Percentiles rank a stretch among this genome's conserved stretches.
phyloP scores from a whole-genome alignment of 1,140 invertebrate genomes.

The Rhagoletis pomonella region DNA sequence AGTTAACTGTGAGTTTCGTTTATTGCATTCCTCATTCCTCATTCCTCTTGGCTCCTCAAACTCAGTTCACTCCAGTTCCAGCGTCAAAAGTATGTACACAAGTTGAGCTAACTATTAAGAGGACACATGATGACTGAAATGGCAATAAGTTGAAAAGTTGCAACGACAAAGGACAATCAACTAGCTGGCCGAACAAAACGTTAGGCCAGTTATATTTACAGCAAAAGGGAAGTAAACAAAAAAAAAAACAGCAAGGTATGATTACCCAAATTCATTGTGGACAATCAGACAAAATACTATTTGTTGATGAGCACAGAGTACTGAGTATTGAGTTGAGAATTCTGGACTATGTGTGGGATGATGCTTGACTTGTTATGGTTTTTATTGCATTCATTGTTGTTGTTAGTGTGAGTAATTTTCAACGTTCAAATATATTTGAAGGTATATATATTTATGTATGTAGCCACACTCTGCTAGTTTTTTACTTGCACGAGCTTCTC shows the following conservation, averaged over 20 bases:
- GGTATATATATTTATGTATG: not conserved
- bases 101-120: not conserved
- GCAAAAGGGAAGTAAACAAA: not conserved
- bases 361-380: too few relatives aligned
- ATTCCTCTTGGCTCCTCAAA: not conserved
- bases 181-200: not conserved
- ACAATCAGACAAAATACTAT: constrained; percentile 24
- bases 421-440: too few relatives aligned
- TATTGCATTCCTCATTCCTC: constrained; percentile 17
- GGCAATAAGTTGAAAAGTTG: constrained; percentile 47
- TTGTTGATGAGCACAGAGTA: constrained; percentile 12
- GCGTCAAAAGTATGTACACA: not conserved
- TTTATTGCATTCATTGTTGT: constrained; percentile 11
- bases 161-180: constrained; percentile 44
- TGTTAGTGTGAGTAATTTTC: not conserved
- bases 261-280: constrained; percentile 11
- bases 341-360: too few relatives aligned
- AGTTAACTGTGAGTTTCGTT: constrained; percentile 43
- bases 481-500: not conserved
- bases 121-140: constrained; percentile 32
- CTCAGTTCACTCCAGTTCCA: not conserved
- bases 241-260: not conserved
- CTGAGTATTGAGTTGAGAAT: too few relatives aligned
- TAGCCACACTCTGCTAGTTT: not conserved
- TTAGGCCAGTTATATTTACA: not conserved